These are phyloP conservation scores for Macrotus californicus DNA, from an alignment of 2,113 vertebrate species.

Conservation along the genomic window DNA sequence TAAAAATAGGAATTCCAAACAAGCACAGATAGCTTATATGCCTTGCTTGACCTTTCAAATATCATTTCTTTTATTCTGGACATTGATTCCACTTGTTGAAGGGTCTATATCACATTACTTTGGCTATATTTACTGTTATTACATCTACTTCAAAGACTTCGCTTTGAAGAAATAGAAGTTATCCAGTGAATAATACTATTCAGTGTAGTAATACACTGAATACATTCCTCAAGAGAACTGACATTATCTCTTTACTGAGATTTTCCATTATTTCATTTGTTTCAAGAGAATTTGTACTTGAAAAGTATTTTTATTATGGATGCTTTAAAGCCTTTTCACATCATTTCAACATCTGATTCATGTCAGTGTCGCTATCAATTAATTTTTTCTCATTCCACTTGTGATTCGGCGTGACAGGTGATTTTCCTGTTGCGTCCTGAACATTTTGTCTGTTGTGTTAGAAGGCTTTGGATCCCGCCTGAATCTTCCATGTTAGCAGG, in stretches of 20 bases:
- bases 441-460: neutral
- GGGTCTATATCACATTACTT: neutral
- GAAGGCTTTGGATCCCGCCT: neutral
- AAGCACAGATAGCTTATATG: neutral
- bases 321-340: neutral
- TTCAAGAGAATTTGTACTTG: neutral
- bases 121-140: neutral
- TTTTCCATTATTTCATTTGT: neutral
- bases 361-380: neutral
- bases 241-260: neutral
- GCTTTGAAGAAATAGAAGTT: constrained; percentile 41
- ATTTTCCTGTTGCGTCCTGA: neutral
- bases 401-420: neutral
- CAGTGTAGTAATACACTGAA: neutral
- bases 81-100: neutral
- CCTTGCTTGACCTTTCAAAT: neutral
- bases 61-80: constrained; percentile 13
- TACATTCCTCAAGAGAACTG: neutral
- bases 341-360: neutral
- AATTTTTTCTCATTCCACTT: neutral
- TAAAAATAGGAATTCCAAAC: constrained; percentile 4
- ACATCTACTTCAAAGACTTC: constrained; percentile 24
- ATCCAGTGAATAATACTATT: neutral
- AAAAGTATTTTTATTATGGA: neutral
- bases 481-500: neutral